A percentile compares a stretch with the other conserved stretches of the same genome.
Evolutionary conservation across 1,140 invertebrate genomes (phyloP).

Genomic region (Heliconius hewitsoni): DNA sequence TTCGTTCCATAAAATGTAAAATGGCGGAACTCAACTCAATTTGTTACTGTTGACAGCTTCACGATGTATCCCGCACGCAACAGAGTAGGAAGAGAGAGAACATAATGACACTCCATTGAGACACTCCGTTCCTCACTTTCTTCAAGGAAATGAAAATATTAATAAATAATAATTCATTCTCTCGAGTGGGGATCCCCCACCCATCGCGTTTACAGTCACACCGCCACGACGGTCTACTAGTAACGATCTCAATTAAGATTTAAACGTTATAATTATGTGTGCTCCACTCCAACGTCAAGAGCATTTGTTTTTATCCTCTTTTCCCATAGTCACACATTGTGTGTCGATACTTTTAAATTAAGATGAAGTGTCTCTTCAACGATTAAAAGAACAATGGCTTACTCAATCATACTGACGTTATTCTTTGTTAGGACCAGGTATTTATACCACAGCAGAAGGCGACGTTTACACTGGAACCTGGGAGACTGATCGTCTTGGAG

Average conservation of each 20-base stretch:
- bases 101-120: too few species aligned
- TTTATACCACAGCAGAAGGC: conserved; percentile 71
- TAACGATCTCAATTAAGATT: conserved; percentile 18
- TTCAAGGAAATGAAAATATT: too few species aligned
- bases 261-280: conserved; percentile 11
- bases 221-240: neutral
- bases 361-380: neutral
- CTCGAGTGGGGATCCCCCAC: too few species aligned
- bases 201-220: too few species aligned
- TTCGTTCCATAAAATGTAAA: too few species aligned
- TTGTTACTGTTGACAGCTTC: too few species aligned
- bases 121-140: too few species aligned
- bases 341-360: conserved; percentile 7
- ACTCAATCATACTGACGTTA: neutral
- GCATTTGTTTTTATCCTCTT: conserved; percentile 2
- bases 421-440: conserved; percentile 54
- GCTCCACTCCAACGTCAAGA: neutral
- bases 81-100: too few species aligned
- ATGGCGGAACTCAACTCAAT: too few species aligned
- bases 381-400: neutral
- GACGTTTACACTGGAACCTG: conserved; percentile 64
- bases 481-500: conserved; percentile 59
- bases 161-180: too few species aligned
- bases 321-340: neutral
- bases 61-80: too few species aligned